Percentiles rank a stretch among this genome's conserved stretches.
Evolutionary conservation across 2,797 vertebrate species (phyloP).

Genomic region (Lepilemur ruficaudatus): DNA sequence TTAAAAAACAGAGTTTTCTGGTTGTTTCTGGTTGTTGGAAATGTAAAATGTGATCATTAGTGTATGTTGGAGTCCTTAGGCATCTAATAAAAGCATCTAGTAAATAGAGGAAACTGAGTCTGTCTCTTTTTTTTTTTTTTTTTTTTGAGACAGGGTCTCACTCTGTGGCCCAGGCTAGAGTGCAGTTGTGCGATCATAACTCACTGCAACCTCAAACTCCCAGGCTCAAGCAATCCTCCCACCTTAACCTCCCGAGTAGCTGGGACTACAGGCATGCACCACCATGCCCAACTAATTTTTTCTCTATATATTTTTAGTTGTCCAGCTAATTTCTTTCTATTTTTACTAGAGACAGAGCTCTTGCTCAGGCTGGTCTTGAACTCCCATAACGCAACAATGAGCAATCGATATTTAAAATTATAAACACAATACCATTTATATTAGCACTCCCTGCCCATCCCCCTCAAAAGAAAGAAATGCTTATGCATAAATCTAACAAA

Average conservation of each 20-base stretch:
- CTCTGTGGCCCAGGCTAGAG: background rate
- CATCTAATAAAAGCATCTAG: background rate
- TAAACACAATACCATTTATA: background rate
- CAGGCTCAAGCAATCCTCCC: background rate
- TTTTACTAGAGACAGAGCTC: too few relatives aligned
- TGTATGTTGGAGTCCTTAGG: background rate
- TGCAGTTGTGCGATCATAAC: background rate
- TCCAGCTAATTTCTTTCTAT: too few relatives aligned
- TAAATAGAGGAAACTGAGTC: background rate
- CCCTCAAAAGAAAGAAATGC: too few relatives aligned
- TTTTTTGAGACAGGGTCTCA: background rate
- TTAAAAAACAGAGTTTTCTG: background rate
- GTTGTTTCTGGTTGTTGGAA: background rate
- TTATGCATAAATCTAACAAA: too few relatives aligned
- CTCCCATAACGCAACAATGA: background rate
- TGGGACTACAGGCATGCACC: background rate
- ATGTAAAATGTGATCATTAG: background rate
- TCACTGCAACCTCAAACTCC: background rate
- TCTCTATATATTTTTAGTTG: too few relatives aligned
- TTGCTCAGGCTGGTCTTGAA: too few relatives aligned
- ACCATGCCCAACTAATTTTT: background rate
- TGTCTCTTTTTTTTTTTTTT: background rate
- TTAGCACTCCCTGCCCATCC: background rate
- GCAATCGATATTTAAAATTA: background rate
- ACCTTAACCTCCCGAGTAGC: background rate